Conservation (phyloP, 2,888 invertebrate genomes). For the Mycalesis mineus region DNA sequence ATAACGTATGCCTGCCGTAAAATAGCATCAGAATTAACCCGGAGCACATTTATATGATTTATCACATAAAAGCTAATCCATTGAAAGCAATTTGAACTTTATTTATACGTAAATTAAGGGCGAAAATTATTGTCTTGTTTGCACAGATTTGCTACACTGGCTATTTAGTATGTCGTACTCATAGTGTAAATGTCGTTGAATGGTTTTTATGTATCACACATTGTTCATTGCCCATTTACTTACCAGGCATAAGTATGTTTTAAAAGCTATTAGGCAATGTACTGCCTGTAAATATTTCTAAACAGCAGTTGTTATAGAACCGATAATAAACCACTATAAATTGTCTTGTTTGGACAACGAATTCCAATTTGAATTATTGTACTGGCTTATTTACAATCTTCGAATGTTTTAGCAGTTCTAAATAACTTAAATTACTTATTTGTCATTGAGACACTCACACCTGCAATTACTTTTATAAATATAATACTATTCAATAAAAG, state of each 20-base stretch:
- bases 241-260: not conserved
- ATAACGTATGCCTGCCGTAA: conserved; percentile 30
- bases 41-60: conserved; percentile 16
- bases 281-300: not conserved
- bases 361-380: not conserved
- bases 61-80: not conserved
- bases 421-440: not conserved
- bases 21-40: conserved; percentile 16
- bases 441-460: not conserved
- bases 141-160: not conserved
- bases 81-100: not conserved
- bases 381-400: not conserved
- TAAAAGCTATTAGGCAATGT: not conserved
- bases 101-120: not conserved
- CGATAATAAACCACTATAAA: not conserved
- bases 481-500: no score
- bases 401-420: not conserved
- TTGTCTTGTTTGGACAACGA: not conserved
- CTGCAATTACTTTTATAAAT: not conserved
- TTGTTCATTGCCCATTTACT: not conserved
- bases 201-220: not conserved
- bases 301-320: not conserved
- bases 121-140: not conserved
- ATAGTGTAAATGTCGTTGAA: not conserved
- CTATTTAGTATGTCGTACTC: no score